These are phyloP conservation scores for Ylistrum balloti DNA, from an alignment of 1,140 invertebrate genomes.

Conservation along the genomic window DNA sequence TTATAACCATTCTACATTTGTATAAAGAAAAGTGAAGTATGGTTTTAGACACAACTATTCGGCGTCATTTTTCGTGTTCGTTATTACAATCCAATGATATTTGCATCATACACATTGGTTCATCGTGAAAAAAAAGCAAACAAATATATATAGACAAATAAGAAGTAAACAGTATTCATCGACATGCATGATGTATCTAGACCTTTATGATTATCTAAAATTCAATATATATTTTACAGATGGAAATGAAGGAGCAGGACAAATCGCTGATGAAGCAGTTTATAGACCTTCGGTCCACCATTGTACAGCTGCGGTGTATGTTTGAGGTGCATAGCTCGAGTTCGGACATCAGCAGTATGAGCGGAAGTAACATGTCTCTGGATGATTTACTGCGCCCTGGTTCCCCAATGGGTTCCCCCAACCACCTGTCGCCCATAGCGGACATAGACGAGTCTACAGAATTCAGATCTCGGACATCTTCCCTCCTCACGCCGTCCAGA, in stretches of 20 bases:
- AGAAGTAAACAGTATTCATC: no score
- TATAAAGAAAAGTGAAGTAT: no score
- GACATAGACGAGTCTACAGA: conserved; percentile 57
- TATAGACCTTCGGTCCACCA: conserved; percentile 71
- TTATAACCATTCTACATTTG: no score
- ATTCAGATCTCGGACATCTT: conserved; percentile 68
- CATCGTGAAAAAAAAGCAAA: no score
- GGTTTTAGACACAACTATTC: no score
- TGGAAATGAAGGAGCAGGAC: conserved; percentile 76
- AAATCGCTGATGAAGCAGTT: conserved; percentile 74
- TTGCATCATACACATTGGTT: no score
- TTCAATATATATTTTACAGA: conserved; percentile 68
- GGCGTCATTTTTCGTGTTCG: no score
- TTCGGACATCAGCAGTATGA: conserved; percentile 72
- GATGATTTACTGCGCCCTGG: conserved; percentile 61
- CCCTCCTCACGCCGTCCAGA: conserved; percentile 63
- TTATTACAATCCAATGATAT: no score
- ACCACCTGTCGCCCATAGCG: not conserved
- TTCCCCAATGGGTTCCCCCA: conserved; percentile 36
- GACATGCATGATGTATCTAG: no score
- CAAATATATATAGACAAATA: no score
- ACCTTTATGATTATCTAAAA: no score
- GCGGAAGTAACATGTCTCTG: conserved; percentile 72
- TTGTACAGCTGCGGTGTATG: conserved; percentile 72
- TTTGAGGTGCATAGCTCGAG: conserved; percentile 68